Base-by-base conservation (phyloP, 2,113 vertebrate species). In the Setophaga kirtlandii region DNA sequence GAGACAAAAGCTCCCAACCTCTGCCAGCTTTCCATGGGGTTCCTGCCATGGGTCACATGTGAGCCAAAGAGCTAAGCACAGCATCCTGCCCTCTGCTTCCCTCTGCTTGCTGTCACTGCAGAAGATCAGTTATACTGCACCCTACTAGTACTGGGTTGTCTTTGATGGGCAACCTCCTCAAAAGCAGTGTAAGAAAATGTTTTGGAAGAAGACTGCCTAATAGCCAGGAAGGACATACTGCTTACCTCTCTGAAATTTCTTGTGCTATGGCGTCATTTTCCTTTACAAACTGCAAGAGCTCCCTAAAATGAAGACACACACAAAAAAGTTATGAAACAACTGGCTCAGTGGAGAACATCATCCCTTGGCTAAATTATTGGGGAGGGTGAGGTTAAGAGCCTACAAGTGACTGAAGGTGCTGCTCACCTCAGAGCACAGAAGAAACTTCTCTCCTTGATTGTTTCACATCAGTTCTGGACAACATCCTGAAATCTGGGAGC, bases 271-370 rank as follows among this genome's bases (percentile, higher is more conserved):
- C 97, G 94, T 99, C 99, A 53, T 99, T 99, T 95, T 99, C 98
- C 94, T 98, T 98, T 28, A 98, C 99, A 97, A 99, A 99, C 21
- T 99, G 98, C 41, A 99, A 97, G 14, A 99, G 97, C 18, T 99
- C 98, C 93, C 99, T 99, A 96, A 83, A 96, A 97, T 58, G 21
- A 97, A 95, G 81, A 50, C 15, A 76, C 10, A 56, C 5, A 63
- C 7, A 27, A 9, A n/a, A 75, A 82, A 44, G 39, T 4, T 41
- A 6, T 71, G 74, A 89, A 88, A 71, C 21, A 16, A 49, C 11
- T 10, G 31, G 27, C 27, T 93, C 52, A 76, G 35, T 19, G 31
- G 46, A 73, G 37, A 92, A 78, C 33, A 41, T 3, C 4, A n/a
- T 39, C 15, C 50, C 41, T 64, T 30, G 42, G 33, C 58, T 60